Conservation (phyloP, 2,888 invertebrate genomes). For the Heliconius erato region DNA sequence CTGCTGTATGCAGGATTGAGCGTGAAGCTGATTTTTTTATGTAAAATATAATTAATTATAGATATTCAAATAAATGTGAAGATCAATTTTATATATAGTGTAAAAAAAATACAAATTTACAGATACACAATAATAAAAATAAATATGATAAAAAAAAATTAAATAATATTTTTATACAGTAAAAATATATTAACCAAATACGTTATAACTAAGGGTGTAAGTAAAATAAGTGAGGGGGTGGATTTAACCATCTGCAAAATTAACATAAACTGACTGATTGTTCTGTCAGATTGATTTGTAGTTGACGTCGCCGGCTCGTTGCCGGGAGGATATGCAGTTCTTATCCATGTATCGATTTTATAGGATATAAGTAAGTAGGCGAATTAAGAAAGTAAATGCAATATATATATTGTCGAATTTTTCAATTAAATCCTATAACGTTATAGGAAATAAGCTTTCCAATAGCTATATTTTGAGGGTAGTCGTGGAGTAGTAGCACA, state of each 20-base stretch:
- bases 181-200: not conserved
- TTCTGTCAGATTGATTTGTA: constrained; percentile 59
- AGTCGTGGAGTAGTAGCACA: too few species aligned
- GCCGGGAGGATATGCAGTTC: not conserved
- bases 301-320: constrained; percentile 1
- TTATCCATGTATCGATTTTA: not conserved
- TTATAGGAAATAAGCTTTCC: too few species aligned
- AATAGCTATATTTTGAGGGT: too few species aligned
- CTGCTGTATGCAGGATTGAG: too few species aligned
- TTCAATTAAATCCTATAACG: too few species aligned
- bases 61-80: too few species aligned
- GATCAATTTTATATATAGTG: too few species aligned
- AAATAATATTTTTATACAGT: not conserved
- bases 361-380: not conserved
- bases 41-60: too few species aligned
- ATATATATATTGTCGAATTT: too few species aligned
- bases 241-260: constrained; percentile 64
- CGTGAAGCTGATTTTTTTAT: too few species aligned
- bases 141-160: not conserved
- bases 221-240: constrained; percentile 20
- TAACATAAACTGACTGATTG: constrained; percentile 77
- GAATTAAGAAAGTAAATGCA: not conserved
- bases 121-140: not conserved
- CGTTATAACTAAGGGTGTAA: constrained; percentile 19
- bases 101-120: not conserved